These are phyloP conservation scores for Pseudococcus longispinus DNA, from an alignment of 2,888 invertebrate genomes.

Conservation along the genomic window DNA sequence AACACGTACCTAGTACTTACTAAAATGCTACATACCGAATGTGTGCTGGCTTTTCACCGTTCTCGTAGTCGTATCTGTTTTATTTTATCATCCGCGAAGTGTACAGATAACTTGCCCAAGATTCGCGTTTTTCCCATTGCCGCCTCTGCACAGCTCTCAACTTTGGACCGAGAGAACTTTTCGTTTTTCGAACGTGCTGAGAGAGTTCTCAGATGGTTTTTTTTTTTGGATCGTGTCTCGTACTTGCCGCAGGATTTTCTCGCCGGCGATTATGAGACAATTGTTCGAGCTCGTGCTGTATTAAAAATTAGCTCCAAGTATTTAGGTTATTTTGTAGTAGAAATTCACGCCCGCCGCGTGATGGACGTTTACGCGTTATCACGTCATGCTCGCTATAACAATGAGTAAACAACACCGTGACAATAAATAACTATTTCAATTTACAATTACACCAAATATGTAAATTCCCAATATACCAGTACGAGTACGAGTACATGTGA, in stretches of 20 bases:
- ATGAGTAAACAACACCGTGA: constrained; percentile 33
- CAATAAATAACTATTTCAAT: constrained; percentile 39
- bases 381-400: constrained; percentile 20
- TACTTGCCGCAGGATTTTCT: neutral
- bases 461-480: neutral
- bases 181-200: neutral
- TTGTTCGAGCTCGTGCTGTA: neutral
- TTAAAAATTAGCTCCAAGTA: constrained; percentile 25
- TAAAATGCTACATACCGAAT: constrained; percentile 18
- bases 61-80: neutral
- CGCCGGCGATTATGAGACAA: neutral
- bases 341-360: neutral
- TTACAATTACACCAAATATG: constrained; percentile 28
- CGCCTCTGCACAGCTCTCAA: neutral
- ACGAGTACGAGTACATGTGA: neutral
- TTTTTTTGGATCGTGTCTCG: neutral
- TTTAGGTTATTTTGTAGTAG: neutral
- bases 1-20: constrained; percentile 10
- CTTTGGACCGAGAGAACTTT: neutral
- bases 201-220: neutral
- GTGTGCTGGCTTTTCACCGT: neutral
- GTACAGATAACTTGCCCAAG: neutral
- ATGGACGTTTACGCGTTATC: constrained; percentile 36
- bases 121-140: neutral
- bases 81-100: neutral